Evolutionary conservation across 2,113 vertebrate genomes (phyloP).

Genomic region (Naja naja): DNA sequence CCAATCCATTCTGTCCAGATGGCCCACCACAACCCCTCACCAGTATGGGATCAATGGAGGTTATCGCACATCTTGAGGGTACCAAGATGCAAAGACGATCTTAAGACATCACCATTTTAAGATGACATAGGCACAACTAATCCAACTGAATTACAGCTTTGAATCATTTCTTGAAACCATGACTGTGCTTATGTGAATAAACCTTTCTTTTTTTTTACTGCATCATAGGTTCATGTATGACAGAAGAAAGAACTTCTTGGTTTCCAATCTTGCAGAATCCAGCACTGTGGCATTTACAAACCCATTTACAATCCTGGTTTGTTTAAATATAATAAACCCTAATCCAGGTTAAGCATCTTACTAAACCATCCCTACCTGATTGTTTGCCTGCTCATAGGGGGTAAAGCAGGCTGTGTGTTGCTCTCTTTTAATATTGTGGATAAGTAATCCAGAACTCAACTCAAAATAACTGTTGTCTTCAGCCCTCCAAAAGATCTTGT

Average conservation of each 20-base stretch:
- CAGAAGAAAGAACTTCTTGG: not conserved
- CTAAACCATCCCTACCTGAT: not conserved
- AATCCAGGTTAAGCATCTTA: not conserved
- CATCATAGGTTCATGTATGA: not conserved
- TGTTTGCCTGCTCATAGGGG: not conserved
- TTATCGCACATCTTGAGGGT: not conserved
- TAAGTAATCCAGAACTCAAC: not conserved
- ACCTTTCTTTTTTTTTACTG: not conserved
- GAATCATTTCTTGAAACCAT: not conserved
- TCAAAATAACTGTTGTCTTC: not conserved
- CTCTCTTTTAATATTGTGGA: not conserved
- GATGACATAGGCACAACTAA: not conserved
- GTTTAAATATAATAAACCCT: not conserved
- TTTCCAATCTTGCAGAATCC: not conserved
- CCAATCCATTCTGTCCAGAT: not conserved
- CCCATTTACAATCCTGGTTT: not conserved
- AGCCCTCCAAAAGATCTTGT: not conserved
- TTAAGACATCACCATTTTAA: not conserved
- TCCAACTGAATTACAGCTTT: not conserved
- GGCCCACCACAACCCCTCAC: not conserved
- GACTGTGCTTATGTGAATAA: not conserved
- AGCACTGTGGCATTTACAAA: not conserved
- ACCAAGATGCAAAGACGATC: not conserved
- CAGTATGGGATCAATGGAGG: not conserved
- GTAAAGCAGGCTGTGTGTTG: not conserved